Conservation (phyloP, 1,140 invertebrate genomes). For the Campoletis sonorensis region DNA sequence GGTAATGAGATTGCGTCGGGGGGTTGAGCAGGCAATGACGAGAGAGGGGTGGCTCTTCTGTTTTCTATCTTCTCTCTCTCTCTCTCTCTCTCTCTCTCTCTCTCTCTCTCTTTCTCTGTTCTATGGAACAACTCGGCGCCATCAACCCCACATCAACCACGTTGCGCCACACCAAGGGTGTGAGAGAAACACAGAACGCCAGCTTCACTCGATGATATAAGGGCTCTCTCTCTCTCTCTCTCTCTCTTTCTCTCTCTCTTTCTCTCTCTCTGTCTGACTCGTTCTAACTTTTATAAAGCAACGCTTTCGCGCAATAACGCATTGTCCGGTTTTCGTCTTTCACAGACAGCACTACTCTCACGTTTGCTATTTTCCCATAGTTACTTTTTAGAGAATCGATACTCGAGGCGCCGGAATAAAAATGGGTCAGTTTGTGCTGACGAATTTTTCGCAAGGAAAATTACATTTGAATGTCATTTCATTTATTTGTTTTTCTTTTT, state of each 20-base stretch:
- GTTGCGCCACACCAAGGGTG: constrained; percentile 37
- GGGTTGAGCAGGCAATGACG: constrained; percentile 61
- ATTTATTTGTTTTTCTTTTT: not conserved
- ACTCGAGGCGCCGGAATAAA: too few species aligned
- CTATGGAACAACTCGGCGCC: constrained; percentile 15
- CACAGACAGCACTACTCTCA: not conserved
- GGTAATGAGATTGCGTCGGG: constrained; percentile 74
- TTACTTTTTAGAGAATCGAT: too few species aligned
- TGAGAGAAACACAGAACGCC: constrained; percentile 15
- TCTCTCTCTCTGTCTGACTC: not conserved
- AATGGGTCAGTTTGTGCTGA: too few species aligned
- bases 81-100: not conserved
- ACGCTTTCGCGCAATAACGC: constrained; percentile 52
- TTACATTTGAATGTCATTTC: too few species aligned
- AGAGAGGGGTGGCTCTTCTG: constrained; percentile 56
- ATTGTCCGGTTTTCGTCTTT: constrained; percentile 47
- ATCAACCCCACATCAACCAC: constrained; percentile 30
- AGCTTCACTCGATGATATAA: constrained; percentile 49
- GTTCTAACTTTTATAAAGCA: constrained; percentile 43
- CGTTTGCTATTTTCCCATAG: not conserved
- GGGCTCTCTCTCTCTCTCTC: constrained; percentile 33
- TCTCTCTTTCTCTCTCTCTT: not conserved
- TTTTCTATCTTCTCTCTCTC: not conserved
- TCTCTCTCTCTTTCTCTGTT: constrained; percentile 11
- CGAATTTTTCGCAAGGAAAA: too few species aligned